Evolutionary conservation across 2,113 vertebrate species (phyloP), one percentile per base, ranked within the genome.

Genomic region (Reinhardtius hippoglossoides): DNA sequence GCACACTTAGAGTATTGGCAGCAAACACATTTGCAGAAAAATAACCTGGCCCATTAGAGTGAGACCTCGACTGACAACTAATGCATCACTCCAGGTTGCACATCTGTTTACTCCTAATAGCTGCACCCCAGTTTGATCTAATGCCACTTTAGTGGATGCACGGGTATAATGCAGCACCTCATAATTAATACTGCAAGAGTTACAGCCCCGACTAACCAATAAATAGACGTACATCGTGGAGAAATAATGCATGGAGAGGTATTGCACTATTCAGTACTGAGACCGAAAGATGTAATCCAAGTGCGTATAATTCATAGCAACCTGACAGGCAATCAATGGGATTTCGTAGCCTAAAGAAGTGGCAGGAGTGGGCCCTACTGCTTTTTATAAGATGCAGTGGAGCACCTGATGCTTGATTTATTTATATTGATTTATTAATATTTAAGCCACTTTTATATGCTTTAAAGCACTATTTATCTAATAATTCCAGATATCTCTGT

Each of bases 1-100:
- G 65, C 70, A 42, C 75, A 37, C 71, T 78, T 76, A 82, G 31
- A 67, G 72, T 74, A 65, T 35, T 80, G 74, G 74, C 71, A 69
- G 74, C 61, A 59, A 81, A 75, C 1, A 10, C 50, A 66, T 78
- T 81, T 82, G 60, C 78, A 76, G 83, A 79, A 85, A 31, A 87
- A 83, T 71, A 82, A 74, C 75, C 56, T 27, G 18, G 80, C 27
- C 62, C 70, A 83, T 87, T 83, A 86, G 62, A 74, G 73, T 24
- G 50, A 66, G 44, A 76, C 78, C 67, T 82, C 31, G 64, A 73
- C 74, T 81, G 84, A 74, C 78, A 76, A 55, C 62, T 58, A 78
- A 76, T 83, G 80, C 59, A 69, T 83, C 71, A 73, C 74, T 87
- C 71, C 58, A 27, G 66, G 18, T 27, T 61, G 52, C 66, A 50